Evolutionary conservation across 2,113 vertebrate genomes (phyloP).

Genomic region (Nothoprocta perdicaria): DNA sequence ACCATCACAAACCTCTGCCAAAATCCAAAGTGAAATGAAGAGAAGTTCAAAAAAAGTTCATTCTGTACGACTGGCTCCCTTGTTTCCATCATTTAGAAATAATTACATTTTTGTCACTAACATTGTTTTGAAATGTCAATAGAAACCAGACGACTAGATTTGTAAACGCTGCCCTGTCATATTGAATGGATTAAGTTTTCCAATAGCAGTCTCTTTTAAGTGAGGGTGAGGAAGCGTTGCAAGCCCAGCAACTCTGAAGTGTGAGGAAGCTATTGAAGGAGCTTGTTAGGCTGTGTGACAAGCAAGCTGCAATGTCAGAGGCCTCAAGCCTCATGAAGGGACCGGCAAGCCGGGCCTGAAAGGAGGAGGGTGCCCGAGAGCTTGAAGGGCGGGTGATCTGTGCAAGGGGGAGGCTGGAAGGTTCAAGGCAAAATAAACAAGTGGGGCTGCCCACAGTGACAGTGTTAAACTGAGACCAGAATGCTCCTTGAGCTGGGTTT

Average conservation of each 20-base stretch:
- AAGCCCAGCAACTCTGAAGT: conserved; percentile 38
- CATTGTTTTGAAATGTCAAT: conserved; percentile 73
- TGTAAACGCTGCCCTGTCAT: conserved; percentile 30
- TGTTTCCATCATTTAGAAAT: conserved; percentile 65
- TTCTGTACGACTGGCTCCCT: conserved; percentile 43
- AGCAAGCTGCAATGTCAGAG: conserved; percentile 34
- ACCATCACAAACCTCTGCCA: conserved; percentile 42
- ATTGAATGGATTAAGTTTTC: conserved; percentile 61
- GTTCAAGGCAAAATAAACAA: conserved; percentile 48
- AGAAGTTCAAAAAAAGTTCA: conserved; percentile 73
- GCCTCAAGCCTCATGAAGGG: conserved; percentile 27
- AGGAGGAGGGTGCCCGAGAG: neutral
- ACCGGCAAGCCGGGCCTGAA: neutral
- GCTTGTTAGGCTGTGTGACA: conserved; percentile 45
- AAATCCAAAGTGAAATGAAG: conserved; percentile 64
- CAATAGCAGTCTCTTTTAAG: conserved; percentile 37
- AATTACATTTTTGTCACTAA: conserved; percentile 68
- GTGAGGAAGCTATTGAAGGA: conserved; percentile 57
- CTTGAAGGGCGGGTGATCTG: conserved; percentile 40
- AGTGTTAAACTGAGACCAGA: conserved; percentile 6
- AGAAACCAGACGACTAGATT: conserved; percentile 62
- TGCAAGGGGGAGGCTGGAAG: conserved; percentile 29
- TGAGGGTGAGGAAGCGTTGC: conserved; percentile 39
- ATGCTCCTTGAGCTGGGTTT: conserved; percentile 20
- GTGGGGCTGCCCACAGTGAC: conserved; percentile 21